Base-by-base conservation (phyloP, 2,888 invertebrate species). In the Papilio elwesi region DNA sequence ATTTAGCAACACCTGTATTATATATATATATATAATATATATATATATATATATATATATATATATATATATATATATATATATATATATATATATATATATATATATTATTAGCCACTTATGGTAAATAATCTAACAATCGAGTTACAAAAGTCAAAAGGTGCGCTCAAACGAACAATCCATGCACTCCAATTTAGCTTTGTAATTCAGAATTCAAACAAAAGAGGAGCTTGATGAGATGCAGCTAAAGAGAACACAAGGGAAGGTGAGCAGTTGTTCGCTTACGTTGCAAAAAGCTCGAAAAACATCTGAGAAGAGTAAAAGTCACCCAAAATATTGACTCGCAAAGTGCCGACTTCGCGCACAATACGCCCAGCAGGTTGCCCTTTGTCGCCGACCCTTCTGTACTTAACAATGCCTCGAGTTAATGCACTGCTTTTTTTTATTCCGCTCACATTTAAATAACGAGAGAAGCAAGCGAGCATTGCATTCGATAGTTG, bases 281-380 rank as follows among this genome's bases (percentile, higher is more conserved):
- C 90, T 87, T 84, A 85, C 85, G 80, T 76, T 80, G 87, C 88
- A 83, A 83, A 86, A 69, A 65, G 84, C 78, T 78, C 76, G 74
- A 78, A 76, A 73, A 79, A 80, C 78, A 76, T 79, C 78, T 77
- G 79, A 81, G 80, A 76, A 79, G 79, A 80, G 80, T 78, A 78
- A 81, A 80, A 90, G 87, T 91, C 91, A 90, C 91, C 92, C 87
- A 92, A 92, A 92, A 93, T 93, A 92, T 92, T 93, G 92, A 92
- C 87, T 91, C 85, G 88, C 90, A 88, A 91, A 92, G 91, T 92
- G 92, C 91, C 91, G 91, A 87, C 87, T 87, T 82, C 78, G 85
- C 82, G 76, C 83, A 92, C 92, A 92, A 92, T 90, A 84, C 85
- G 80, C 85, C 81, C 92, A 91, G 92, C 92, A 92, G 92, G 93